Evolutionary conservation across 2,113 vertebrate species (phyloP), one percentile per base, ranked within the genome.

Genomic region (Nesoenas mayeri): DNA sequence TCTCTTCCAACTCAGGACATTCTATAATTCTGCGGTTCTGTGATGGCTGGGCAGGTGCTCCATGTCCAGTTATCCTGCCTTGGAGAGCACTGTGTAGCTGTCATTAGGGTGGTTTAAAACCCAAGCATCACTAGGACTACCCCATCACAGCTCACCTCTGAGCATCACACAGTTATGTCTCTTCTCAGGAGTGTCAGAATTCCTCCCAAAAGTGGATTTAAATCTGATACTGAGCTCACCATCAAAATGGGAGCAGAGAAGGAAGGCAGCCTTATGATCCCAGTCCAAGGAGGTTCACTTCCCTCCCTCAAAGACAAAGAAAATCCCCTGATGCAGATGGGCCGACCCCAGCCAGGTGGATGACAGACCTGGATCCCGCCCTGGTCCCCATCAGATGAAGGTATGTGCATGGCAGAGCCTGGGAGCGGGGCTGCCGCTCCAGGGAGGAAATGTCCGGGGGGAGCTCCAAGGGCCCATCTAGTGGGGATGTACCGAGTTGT

Each of bases 111-210:
- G 15, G 2, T 88, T 69, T 57, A n/a, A 87, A 82, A 70, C 66
- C 6, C 0, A 4, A 61, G 54, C 15, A 8, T 44, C 54, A 3
- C 42, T 26, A 10, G 22, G 69, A 60, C 26, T 4, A 54, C 7
- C 34, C 38, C 2, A 1, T 36, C 66, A 31, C 84, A 67, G 38
- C 38, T 92, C 4, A 44, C 15, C 42, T 44, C 42, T 17, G 15
- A 75, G 65, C 65, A 42, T 51, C 4, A 0, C 14, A 10, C 1
- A 5, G 57, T 36, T 32, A 36, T 3, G 0, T 34, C 61, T 61
- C 48, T 74, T 56, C 57, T 61, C 15, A 20, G 66, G 36, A 85
- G 72, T 18, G 26, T 4, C 7, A 3, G 58, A 50, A 85, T 25
- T 54, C 62, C 47, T 88, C 61, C 74, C 50, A 9, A 69, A 69